Evolutionary conservation across 2,113 vertebrate species (phyloP).

Genomic region (Tetraodon nigroviridis): DNA sequence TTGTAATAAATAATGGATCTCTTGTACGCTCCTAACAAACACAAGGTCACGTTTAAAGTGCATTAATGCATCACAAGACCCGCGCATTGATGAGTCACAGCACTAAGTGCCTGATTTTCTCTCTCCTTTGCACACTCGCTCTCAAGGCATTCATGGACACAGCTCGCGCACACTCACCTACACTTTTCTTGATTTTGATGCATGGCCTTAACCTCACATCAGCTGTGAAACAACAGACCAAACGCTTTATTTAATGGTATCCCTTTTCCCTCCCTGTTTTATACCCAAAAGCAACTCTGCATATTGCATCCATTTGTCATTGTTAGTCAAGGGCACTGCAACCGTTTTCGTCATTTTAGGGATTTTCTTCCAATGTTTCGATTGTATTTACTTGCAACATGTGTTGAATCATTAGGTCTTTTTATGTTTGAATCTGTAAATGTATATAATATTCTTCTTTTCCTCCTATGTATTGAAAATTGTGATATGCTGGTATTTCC

Average conservation of each 20-base stretch:
- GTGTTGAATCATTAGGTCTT: not conserved
- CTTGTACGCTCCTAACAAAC: conserved; percentile 8
- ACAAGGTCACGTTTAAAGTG: conserved; percentile 23
- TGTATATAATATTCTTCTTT: conserved; percentile 13
- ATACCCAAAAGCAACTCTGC: conserved; percentile 59
- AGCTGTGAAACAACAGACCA: conserved; percentile 38
- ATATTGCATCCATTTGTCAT: conserved; percentile 61
- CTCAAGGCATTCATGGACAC: conserved; percentile 3
- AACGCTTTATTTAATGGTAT: conserved; percentile 43
- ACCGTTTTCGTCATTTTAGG: conserved; percentile 36
- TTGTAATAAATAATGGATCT: conserved; percentile 10
- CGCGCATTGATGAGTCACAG: conserved; percentile 10
- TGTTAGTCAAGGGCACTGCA: conserved; percentile 60
- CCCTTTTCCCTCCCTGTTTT: conserved; percentile 39
- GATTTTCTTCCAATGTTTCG: conserved; percentile 20
- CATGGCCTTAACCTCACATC: conserved; percentile 51
- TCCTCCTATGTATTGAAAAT: not conserved
- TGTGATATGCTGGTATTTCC: not conserved
- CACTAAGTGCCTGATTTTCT: conserved; percentile 2
- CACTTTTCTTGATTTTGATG: conserved; percentile 47
- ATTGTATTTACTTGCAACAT: conserved; percentile 6
- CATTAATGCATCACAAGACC: conserved; percentile 9
- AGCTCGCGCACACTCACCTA: conserved; percentile 16
- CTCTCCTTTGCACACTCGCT: conserved; percentile 1
- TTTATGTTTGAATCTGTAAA: conserved; percentile 29